These are phyloP conservation scores for Oxygymnocypris stewartii DNA, from an alignment of 2,113 vertebrate genomes.

Conservation along the genomic window DNA sequence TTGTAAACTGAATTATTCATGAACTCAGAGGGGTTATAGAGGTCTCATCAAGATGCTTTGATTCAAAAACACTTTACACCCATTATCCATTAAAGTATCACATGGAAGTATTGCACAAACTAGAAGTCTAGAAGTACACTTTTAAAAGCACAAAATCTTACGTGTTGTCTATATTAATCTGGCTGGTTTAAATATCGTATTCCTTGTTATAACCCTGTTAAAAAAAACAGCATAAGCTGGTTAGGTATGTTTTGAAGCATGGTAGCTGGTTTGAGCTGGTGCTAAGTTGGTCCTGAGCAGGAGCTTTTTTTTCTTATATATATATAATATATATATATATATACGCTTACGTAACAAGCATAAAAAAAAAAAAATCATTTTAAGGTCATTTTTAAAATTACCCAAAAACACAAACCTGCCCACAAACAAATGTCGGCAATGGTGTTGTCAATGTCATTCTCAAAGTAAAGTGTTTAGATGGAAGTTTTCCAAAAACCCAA, in stretches of 20 bases:
- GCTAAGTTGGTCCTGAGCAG: too few species aligned
- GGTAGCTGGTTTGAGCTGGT: too few species aligned
- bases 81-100: slow-evolving; percentile 20
- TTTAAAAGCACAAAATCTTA: not conserved
- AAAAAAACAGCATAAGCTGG: too few species aligned
- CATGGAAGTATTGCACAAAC: slow-evolving; percentile 12
- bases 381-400: too few species aligned
- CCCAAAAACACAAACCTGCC: too few species aligned
- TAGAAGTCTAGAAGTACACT: slow-evolving; percentile 13
- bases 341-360: not conserved
- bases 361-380: too few species aligned
- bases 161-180: not conserved
- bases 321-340: too few species aligned
- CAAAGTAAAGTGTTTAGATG: not conserved
- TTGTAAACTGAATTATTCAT: slow-evolving; percentile 39
- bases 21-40: slow-evolving; percentile 19
- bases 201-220: not conserved
- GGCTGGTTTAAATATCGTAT: not conserved
- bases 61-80: slow-evolving; percentile 23
- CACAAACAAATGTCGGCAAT: too few species aligned
- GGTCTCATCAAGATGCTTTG: slow-evolving; percentile 30
- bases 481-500: slow-evolving; percentile 15
- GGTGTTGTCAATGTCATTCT: not conserved
- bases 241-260: too few species aligned
- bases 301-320: not conserved